These are phyloP conservation scores for Aphidius colemani DNA, from an alignment of 2,888 invertebrate genomes.

Conservation along the genomic window DNA sequence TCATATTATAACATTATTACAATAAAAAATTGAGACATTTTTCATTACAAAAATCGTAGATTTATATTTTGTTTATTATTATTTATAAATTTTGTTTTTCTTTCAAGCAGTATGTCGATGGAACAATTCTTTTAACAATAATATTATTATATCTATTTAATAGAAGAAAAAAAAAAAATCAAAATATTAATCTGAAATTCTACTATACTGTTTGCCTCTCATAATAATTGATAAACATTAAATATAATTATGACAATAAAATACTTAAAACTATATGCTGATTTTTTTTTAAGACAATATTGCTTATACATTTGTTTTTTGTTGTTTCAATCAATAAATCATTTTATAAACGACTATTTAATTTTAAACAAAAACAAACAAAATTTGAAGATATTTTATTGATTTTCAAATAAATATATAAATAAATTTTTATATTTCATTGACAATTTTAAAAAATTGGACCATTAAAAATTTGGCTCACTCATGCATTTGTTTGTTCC, in stretches of 20 bases:
- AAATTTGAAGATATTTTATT: no score
- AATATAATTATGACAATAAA: slow-evolving; percentile 44
- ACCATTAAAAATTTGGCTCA: no score
- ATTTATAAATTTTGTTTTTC: background rate
- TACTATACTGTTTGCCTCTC: slow-evolving; percentile 41
- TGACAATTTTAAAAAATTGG: no score
- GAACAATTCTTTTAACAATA: slow-evolving; percentile 48
- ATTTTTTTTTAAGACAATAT: no score
- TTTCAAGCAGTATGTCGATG: slow-evolving; percentile 42
- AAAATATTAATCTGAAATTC: slow-evolving; percentile 39
- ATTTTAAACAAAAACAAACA: no score
- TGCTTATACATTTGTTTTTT: background rate
- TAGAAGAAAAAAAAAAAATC: slow-evolving; percentile 40
- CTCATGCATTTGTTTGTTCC: background rate
- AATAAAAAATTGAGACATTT: no score
- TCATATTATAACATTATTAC: no score
- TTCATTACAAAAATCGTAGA: no score
- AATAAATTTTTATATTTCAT: no score
- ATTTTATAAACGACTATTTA: slow-evolving; percentile 28
- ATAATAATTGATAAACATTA: slow-evolving; percentile 35
- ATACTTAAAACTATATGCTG: slow-evolving; percentile 30
- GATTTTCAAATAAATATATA: background rate
- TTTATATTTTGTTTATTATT: no score
- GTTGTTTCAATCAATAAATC: background rate
- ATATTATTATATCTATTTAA: slow-evolving; percentile 39